phyloP scores from a whole-genome alignment of 2,113 vertebrate genomes.

The Pycnonotus jocosus region DNA sequence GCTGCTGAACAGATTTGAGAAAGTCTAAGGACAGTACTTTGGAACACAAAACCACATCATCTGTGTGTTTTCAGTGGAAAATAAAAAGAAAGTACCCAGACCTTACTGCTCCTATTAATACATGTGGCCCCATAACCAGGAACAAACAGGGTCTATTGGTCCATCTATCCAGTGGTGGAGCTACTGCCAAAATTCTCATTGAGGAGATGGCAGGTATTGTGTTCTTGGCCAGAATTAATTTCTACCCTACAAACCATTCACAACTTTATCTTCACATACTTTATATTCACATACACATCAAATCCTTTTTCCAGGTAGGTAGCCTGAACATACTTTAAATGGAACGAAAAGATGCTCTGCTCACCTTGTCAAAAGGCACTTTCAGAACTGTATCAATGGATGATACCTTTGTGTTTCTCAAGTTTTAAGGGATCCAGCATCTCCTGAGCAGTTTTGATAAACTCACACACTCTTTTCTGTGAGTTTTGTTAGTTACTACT shows the following conservation, averaged over 20 bases:
- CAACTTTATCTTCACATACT: background rate
- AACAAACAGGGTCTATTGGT: background rate
- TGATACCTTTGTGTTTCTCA: background rate
- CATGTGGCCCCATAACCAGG: accelerated
- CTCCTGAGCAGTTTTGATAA: background rate
- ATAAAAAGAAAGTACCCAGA: background rate
- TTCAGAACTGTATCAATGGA: background rate
- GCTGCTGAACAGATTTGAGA: background rate
- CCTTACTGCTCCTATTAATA: background rate
- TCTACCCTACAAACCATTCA: background rate
- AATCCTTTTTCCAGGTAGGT: background rate
- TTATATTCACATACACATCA: background rate
- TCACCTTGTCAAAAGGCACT: background rate
- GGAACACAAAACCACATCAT: background rate
- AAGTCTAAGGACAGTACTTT: background rate
- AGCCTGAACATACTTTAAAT: background rate
- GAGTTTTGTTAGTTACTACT: background rate
- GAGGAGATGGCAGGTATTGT: background rate
- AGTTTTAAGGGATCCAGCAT: background rate
- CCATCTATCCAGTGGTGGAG: background rate
- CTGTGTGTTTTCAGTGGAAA: background rate
- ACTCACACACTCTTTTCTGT: background rate
- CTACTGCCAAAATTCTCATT: background rate
- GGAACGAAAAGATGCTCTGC: background rate
- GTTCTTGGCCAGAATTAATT: background rate